Evolutionary conservation across 2,888 invertebrate genomes (phyloP), one percentile per base, ranked within the genome.

Genomic region (Unio pictorum): DNA sequence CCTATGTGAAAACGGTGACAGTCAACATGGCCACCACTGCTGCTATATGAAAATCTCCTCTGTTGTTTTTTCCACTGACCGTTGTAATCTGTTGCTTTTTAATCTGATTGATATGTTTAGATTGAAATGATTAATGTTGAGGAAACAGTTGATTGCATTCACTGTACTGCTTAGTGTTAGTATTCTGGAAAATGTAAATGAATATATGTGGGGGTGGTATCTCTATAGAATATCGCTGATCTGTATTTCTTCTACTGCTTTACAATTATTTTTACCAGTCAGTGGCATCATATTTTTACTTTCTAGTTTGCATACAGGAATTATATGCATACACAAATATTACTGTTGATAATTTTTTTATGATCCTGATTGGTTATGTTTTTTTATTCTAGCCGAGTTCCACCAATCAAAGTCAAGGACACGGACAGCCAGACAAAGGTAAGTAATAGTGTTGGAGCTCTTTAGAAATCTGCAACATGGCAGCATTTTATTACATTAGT

Each of bases 401-500:
- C 45, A 45, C 45, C 15, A 67, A 65, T 64, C 64, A 62, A n/a
- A 58, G 59, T 57, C 66, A 56, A 18, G 73, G 66, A 61, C 60
- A 72, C 18, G 74, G 74, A n/a, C 83, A 81, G 26, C 80, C 83
- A 55, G 83, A 83, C 61, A 83, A 80, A 83, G 83, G 83, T 83
- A 72, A 60, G 1, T 45, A 11, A 45, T 45, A 15, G 45, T 15
- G 11, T 3, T 45, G 71, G 1, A 30, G 28, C 20, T 61, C 7
- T 17, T 11, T 45, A 11, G 15, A 34, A 34, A 34, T 8, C 8
- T 34, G 34, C 7, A 30, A 30, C 4, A 30, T 4, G 30, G 30
- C 30, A 34, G 34, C 8, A 28, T 28, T 61, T 61, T 28, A 61
- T 17, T 6, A 63, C 54, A 45, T 61, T 6, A 60, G 34, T 18